Conservation (phyloP, 2,797 vertebrate species). For the Discoglossus pictus region DNA sequence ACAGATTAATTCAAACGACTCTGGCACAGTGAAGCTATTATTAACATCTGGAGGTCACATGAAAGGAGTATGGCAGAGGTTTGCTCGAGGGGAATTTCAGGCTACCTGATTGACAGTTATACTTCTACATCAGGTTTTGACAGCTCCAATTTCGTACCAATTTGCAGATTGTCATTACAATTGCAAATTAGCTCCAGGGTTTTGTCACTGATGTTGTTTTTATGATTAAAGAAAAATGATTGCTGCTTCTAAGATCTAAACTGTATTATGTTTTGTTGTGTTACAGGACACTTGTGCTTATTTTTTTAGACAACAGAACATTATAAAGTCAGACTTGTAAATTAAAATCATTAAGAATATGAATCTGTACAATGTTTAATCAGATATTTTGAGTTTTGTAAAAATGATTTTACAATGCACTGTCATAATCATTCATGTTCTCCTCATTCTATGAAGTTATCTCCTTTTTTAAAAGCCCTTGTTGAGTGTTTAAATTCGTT, state of each 20-base stretch:
- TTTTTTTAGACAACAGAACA: no score
- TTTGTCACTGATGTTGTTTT: slow-evolving; percentile 29
- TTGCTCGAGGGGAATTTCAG: slow-evolving; percentile 26
- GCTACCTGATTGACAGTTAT: slow-evolving; percentile 42
- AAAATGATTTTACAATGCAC: no score
- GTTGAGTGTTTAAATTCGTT: no score
- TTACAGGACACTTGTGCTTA: not conserved
- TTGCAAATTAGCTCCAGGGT: slow-evolving; percentile 37
- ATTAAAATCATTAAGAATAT: no score
- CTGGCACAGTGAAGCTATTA: slow-evolving; percentile 15
- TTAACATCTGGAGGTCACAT: slow-evolving; percentile 40
- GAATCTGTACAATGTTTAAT: no score
- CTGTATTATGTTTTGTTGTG: slow-evolving; percentile 13
- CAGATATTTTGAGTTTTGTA: no score
- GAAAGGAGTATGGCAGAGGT: slow-evolving; percentile 28
- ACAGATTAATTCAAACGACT: not conserved
- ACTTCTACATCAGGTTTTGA: slow-evolving; percentile 38
- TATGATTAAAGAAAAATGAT: slow-evolving; percentile 45
- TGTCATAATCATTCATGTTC: no score
- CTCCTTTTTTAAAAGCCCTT: no score
- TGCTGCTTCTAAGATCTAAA: slow-evolving; percentile 9
- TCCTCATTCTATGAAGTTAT: no score
- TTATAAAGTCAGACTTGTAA: no score
- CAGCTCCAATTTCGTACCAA: slow-evolving; percentile 48
- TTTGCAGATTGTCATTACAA: slow-evolving; percentile 48